Conservation (phyloP, 1,140 invertebrate genomes). For the Harpegnathos saltator region DNA sequence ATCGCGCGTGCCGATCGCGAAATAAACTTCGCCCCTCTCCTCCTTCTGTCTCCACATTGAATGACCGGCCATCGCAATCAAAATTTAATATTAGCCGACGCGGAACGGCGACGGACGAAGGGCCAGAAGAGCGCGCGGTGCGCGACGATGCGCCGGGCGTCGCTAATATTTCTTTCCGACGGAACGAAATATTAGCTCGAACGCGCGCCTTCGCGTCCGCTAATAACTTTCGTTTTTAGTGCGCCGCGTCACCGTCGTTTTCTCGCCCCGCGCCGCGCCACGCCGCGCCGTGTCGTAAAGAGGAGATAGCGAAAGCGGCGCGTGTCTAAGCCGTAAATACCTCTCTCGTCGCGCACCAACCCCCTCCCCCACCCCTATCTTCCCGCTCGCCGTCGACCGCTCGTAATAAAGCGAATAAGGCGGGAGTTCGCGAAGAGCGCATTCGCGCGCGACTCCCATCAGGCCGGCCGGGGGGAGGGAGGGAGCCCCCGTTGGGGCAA, state of each 20-base stretch:
- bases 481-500: conserved; percentile 63
- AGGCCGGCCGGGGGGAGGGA: background rate
- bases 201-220: conserved; percentile 2
- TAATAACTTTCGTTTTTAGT: conserved; percentile 67
- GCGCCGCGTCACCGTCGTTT: conserved; percentile 32
- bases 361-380: no score
- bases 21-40: background rate
- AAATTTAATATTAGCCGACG: conserved; percentile 37
- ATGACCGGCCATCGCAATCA: conserved; percentile 2
- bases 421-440: no score
- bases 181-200: conserved; percentile 28
- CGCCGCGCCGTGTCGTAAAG: conserved; percentile 46
- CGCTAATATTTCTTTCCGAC: conserved; percentile 20
- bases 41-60: no score
- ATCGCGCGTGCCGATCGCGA: background rate
- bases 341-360: conserved; percentile 66
- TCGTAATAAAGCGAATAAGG: conserved; percentile 75
- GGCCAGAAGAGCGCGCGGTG: no score
- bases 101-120: no score
- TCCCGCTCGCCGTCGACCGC: no score
- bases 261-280: conserved; percentile 7
- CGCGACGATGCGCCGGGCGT: background rate
- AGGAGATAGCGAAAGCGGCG: conserved; percentile 36
- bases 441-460: no score
- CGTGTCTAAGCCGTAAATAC: conserved; percentile 77